Evolutionary conservation across 2,888 invertebrate species (phyloP), one percentile per base, ranked within the genome.

Genomic region (Torymus tubicola): DNA sequence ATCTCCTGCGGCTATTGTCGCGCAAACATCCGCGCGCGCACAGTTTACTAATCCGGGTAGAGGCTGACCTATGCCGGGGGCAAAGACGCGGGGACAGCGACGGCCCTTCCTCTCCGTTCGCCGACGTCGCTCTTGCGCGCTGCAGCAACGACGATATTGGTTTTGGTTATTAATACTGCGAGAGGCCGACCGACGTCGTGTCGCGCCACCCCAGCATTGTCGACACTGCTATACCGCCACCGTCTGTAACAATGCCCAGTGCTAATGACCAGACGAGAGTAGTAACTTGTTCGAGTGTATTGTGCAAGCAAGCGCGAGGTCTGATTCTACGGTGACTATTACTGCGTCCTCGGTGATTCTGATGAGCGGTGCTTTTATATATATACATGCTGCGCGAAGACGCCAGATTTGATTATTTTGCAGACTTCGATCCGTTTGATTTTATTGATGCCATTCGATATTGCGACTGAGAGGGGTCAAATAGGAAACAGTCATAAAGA

Each of bases 161-260:
- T 87, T 88, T 87, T 86, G 85, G 86, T 86, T 86, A 87, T 86
- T 87, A 86, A 86, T 42, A 87, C 86, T 85, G 83, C 84, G 68
- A 42, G 60, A 16, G 60, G 10, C 42, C 42, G 42, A 42, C 42
- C 42, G 42, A 42, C 42, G 42, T 42, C 42, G 42, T 42, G 31
- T 31, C 31, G 31, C 31, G 4, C 42, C 42, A 42, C 42, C 42
- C 42, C 31, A 83, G 85, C 82, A 86, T 87, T 88, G 86, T 86
- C 85, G 84, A 73, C 72, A 63, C 71, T 18, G 2, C 57, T 21
- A 14, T 52, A 31, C 50, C 12, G 21, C 50, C n/a, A 12, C 16
- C 65, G 80, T 67, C 78, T 87, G 50, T 70, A 68, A 81, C 88
- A 87, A 88, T 86, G 81, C 84, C 83, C 78, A 65, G 69, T 82